Base-by-base conservation (phyloP, 2,888 invertebrate species). In the Pollenia griseotomentosa region DNA sequence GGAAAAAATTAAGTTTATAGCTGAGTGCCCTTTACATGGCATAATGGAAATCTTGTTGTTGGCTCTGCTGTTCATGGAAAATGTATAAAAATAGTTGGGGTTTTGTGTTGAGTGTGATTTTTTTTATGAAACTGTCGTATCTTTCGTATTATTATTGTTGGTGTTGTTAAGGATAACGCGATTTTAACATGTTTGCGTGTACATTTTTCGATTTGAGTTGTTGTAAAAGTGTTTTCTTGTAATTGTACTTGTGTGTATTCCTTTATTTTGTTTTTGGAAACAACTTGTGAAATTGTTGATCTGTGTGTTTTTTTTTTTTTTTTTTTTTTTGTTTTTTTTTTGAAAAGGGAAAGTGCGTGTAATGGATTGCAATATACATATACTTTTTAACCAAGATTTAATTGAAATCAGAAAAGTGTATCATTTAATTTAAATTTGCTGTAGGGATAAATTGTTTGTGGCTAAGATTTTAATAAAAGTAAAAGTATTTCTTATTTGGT, bases 21-120 rank as follows among this genome's bases (percentile, higher is more conserved):
- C 77, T 83, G 65, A 78, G 51, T 83, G 77, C 71, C 42, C 53
- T 65, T 77, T 78, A 82, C 83, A 78, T 83, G 77, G 48, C 65
- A 71, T 83, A 83, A 83, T 71, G 83, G 51, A 78, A 71, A 65
- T 11, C 53, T 71, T 61, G 59, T 59, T 51, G 11, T 19, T 48
- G 61, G 48, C 19, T 0, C 10, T 73, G 48, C 48, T 42, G 16
- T 82, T 82, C 65, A 44, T 73, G 40, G 57, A 48, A 46, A 73
- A 53, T 53, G 61, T 46, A 63, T 61, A 55, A 77, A 82, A 83
- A 68, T 83, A 16, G 53, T 5, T 46, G 19, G n/a, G 0, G n/a
- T 70, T 80, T 70, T 70, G 23, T 70, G 44, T 70, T 61, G 61
- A 68, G 40, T 61, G 73, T 46, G n/a, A 33, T 40, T 71, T 59